Base-by-base conservation (phyloP, 2,113 vertebrate species). In the Brachirus orientalis region DNA sequence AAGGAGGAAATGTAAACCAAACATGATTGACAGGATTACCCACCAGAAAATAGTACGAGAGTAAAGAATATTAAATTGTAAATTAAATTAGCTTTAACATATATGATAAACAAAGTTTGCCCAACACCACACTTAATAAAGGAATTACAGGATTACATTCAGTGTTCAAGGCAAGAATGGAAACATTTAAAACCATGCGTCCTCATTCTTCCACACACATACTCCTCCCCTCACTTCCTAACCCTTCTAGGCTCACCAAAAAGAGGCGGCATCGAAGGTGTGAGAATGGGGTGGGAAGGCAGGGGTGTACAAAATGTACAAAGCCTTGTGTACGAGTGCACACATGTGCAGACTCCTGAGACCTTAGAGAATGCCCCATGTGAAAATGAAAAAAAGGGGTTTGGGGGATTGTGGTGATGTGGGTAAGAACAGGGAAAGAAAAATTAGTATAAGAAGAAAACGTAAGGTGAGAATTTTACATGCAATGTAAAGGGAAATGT, bases 381-480 rank as follows among this genome's bases (percentile, higher is more conserved):
- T 54, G 57, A 59, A 71, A 75, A 62, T 12, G 7, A 44, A n/a
- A 51, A 28, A 4, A 17, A 7, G 11, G 2, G 3, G 16, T 6
- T n/a, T 20, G 20, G 16, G 14, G n/a, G n/a, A n/a, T n/a, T n/a
- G n/a, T 1, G 14, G 14, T 37, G 10, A 10, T 37, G 28, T 14
- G 19, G 17, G 36, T 38, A 19, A 11, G 28, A 35, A 7, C 1
- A 38, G 5, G 50, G 19, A 7, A 28, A 48, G 45, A 63, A 81
- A 81, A 83, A 76, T 84, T 86, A 72, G 70, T 72, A 87, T 85
- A 90, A n/a, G n/a, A n/a, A n/a, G n/a, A n/a, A n/a, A n/a, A n/a
- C n/a, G n/a, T n/a, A n/a, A n/a, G n/a, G n/a, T n/a, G n/a, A n/a
- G n/a, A n/a, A n/a, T n/a, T n/a, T 88, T 79, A 80, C 78, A 83